Percentiles rank a stretch among this genome's conserved stretches.
phyloP scores from a whole-genome alignment of 2,797 vertebrate species.

The Anisognathus igniventris region DNA sequence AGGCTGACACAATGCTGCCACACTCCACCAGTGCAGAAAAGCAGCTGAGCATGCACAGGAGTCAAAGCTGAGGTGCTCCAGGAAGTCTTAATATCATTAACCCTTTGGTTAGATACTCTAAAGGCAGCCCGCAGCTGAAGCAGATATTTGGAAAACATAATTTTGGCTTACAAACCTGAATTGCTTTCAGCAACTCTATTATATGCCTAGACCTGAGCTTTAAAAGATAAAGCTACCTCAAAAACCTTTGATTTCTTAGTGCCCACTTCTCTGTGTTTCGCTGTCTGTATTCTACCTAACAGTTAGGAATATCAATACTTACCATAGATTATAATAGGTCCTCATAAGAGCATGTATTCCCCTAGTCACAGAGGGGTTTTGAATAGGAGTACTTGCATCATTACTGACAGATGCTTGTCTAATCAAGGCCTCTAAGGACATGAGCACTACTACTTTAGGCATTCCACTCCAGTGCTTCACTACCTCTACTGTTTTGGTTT shows the following conservation, averaged over 20 bases:
- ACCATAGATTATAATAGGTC: neutral
- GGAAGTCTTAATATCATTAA: neutral
- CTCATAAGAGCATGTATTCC: neutral
- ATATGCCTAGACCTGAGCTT: neutral
- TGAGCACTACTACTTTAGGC: neutral
- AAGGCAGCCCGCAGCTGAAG: neutral
- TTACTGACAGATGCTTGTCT: neutral
- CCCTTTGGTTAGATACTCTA: neutral
- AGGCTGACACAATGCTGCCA: neutral
- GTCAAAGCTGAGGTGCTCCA: neutral
- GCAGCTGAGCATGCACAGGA: neutral
- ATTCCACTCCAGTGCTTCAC: neutral
- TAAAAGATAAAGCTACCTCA: neutral
- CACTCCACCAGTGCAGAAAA: neutral
- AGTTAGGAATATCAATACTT: neutral
- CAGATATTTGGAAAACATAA: neutral
- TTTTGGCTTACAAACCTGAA: neutral
- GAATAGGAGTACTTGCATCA: neutral
- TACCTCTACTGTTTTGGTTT: neutral
- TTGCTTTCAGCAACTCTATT: neutral
- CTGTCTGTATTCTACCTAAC: neutral
- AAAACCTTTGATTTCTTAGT: neutral
- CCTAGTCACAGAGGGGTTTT: neutral
- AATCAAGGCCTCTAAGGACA: neutral
- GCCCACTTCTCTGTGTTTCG: neutral